Base-by-base conservation (phyloP, 2,113 vertebrate species). In the Clarias batrachus region DNA sequence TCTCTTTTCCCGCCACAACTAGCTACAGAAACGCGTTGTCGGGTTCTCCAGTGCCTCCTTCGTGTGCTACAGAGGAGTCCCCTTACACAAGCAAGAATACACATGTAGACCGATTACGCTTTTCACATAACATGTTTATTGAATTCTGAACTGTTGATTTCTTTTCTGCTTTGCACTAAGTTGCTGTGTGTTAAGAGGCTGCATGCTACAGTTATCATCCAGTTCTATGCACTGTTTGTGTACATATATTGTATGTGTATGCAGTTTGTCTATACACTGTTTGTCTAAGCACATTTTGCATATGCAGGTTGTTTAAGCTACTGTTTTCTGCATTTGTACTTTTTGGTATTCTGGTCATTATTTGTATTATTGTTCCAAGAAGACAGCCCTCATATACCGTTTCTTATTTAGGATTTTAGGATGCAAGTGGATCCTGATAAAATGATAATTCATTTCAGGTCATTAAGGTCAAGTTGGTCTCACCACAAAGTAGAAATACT, bases 371-470 rank as follows among this genome's bases (percentile, higher is more conserved):
- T 71, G 14, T 52, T 25, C 41, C 71, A 48, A 41, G 71, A 48
- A 71, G 21, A 25, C 41, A 76, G 68, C 27, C 68, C 57, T 76
- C 6, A 74, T 71, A n/a, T 48, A 6, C 7, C 6, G 48, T 48
- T 48, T 41, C 57, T 74, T 76, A 73, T 52, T 63, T 62, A 76
- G 71, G 9, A 76, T 59, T 84, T 41, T 62, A 33, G 59, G 30
- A 60, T 60, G 17, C 10, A 11, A 23, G 37, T 57, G n/a, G 37
- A 66, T 12, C 5, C 37, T 65, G 25, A 52, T 83, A 57, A 14
- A 30, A 14, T 71, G 13, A 60, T 6, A 12, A 19, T 59, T 54
- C 11, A 1, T n/a, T 62, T 62, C 21, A 6, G 37, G 13, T 76
- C 10, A 62, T 23, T 60, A 25, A 76, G 68, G 13, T 62, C 16